These are phyloP conservation scores for Kryptolebias marmoratus DNA, from an alignment of 2,113 vertebrate species.

Conservation along the genomic window DNA sequence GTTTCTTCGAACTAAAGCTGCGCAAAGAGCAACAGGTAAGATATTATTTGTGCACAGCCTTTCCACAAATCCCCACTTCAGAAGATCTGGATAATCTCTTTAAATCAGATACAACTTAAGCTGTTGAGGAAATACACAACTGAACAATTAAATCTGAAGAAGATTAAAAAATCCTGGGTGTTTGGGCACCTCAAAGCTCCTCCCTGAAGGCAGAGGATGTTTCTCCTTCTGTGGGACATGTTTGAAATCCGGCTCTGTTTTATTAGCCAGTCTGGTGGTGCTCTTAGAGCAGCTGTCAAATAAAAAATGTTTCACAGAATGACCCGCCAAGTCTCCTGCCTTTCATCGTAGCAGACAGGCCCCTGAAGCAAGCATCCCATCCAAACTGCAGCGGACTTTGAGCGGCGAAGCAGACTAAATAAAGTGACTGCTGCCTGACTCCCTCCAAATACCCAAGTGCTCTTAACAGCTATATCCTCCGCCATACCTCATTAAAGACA, in stretches of 20 bases:
- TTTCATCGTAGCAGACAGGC: not conserved
- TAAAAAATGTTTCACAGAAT: not conserved
- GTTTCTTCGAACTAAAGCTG: no score
- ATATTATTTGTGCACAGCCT: no score
- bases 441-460: not conserved
- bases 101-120: no score
- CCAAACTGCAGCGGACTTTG: not conserved
- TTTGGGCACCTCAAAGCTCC: not conserved
- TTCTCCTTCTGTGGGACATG: not conserved
- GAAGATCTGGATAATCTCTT: no score
- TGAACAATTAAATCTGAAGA: not conserved
- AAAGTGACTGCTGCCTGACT: not conserved
- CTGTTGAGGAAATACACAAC: no score
- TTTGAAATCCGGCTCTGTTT: not conserved
- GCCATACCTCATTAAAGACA: not conserved
- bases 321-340: not conserved
- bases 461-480: not conserved
- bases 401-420: not conserved
- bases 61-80: no score
- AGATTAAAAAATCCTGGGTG: not conserved
- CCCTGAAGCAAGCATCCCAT: not conserved
- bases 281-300: constrained; percentile 1
- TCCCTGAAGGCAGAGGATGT: not conserved
- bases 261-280: not conserved
- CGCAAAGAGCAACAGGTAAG: no score